Conservation (phyloP, 1,140 invertebrate species). For the Littorina saxatilis region DNA sequence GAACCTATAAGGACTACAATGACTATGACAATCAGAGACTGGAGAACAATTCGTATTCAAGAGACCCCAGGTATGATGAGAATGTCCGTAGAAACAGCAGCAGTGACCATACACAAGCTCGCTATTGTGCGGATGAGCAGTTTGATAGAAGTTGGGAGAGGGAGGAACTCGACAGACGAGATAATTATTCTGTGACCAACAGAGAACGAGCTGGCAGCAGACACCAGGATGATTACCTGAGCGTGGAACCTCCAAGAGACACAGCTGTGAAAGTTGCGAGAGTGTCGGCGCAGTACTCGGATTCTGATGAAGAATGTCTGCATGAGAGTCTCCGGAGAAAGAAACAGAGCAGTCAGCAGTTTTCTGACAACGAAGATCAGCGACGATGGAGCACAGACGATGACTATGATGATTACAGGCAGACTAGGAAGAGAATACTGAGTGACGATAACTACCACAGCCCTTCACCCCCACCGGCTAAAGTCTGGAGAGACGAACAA, state of each 20-base stretch:
- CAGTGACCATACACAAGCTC: not conserved
- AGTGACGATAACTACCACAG: not conserved
- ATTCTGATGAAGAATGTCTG: slow-evolving; percentile 32
- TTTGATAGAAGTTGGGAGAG: slow-evolving; percentile 3
- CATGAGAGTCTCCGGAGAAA: slow-evolving; percentile 12
- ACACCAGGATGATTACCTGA: not conserved
- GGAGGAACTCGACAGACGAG: not conserved
- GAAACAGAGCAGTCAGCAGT: not conserved
- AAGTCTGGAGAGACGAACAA: slow-evolving; percentile 3
- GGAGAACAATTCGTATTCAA: too few relatives aligned
- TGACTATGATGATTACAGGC: not conserved
- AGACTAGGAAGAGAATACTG: not conserved
- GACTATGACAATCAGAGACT: not conserved
- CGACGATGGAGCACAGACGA: slow-evolving; percentile 4
- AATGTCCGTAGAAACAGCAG: not conserved
- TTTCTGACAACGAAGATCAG: not conserved
- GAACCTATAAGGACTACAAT: not conserved
- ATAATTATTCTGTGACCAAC: not conserved
- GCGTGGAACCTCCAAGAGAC: not conserved
- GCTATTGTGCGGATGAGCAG: not conserved
- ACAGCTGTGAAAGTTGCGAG: not conserved
- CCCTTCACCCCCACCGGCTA: not conserved
- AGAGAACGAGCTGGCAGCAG: not conserved
- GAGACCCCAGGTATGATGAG: not conserved
- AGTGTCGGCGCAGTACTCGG: slow-evolving; percentile 14